These are phyloP conservation scores for Euglossa dilemma DNA, from an alignment of 1,140 invertebrate species.

Conservation along the genomic window DNA sequence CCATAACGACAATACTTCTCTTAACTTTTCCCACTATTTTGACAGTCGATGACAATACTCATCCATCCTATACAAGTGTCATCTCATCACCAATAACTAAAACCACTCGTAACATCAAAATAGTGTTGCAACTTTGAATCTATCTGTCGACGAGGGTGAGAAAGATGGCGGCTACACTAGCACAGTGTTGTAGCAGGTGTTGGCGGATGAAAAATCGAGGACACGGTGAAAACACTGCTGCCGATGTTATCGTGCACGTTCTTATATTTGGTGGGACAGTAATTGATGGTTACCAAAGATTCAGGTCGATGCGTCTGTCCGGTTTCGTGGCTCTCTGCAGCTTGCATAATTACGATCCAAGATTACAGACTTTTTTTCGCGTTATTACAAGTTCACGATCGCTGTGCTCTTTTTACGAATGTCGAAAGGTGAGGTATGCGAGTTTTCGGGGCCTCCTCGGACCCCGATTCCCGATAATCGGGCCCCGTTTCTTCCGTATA, in stretches of 20 bases:
- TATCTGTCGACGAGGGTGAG: too few species aligned
- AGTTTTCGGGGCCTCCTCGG: not conserved
- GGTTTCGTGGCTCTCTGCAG: not conserved
- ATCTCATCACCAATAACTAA: too few species aligned
- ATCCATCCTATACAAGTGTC: too few species aligned
- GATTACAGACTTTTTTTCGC: conserved; percentile 22
- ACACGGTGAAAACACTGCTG: not conserved
- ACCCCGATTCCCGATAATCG: not conserved
- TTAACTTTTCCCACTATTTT: too few species aligned
- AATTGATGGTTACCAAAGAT: conserved; percentile 21
- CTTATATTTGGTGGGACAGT: conserved; percentile 4
- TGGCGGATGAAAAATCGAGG: conserved; percentile 1
- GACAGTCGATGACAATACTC: too few species aligned
- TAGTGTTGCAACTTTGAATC: too few species aligned
- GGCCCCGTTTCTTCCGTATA: not conserved
- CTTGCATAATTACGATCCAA: conserved; percentile 24
- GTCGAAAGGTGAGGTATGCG: not conserved
- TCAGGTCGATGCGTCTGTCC: conserved; percentile 10
- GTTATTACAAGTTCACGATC: not conserved
- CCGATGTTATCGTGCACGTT: not conserved
- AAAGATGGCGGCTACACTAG: too few species aligned
- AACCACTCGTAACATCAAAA: too few species aligned
- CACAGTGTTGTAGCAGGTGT: not conserved
- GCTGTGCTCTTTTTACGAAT: not conserved
- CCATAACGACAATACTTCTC: too few species aligned